Evolutionary conservation across 1,140 invertebrate genomes (phyloP), one percentile per base, ranked within the genome.

Genomic region (Plutomurus gul): DNA sequence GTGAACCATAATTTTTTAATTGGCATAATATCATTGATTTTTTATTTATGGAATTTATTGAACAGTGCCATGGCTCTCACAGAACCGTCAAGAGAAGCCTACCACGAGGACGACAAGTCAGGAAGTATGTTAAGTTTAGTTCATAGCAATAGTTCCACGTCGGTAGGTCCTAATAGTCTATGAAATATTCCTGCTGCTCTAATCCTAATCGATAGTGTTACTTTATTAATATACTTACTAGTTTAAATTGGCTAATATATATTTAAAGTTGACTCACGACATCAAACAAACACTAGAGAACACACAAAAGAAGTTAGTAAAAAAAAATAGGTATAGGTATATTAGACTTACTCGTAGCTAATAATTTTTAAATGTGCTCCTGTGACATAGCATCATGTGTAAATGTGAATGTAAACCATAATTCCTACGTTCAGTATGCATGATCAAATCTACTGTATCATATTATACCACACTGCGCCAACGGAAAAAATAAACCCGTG

Each of bases 101-200:
- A 93, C 87, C 92, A 91, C 79, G 94, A 95, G 82, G 95, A 96
- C 87, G 92, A 93, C 85, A 90, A 97, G 78, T 95, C 95, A 46
- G 96, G 96, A 83, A 96, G 95, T 82, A 95, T 96, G 93, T 90
- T 97, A 85, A 96, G 94, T 88, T 90, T 97, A 86, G 94, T 94
- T 81, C 94, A 95, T 89, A 95, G 94, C 89, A 96, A 95, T 91
- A 96, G 94, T 88, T 95, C 93, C 82, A 93, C 93, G 85, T 93
- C 92, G 87, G 94, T 94, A 87, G 93, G 93, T 85, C 92, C 93
- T 85, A 92, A 92, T 87, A 93, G 92, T 88, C 92, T 94, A 75
- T 81, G 60, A 78, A 78, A 72, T 10, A 72, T 40, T 39, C 39
- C 70, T 72, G 36, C 70, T 46, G 36, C 70, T 39, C 70, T 72